Percentiles rank a stretch among this genome's conserved stretches.
These are phyloP conservation scores for Tineola bisselliella DNA, from an alignment of 2,888 invertebrate species.

Conservation along the genomic window DNA sequence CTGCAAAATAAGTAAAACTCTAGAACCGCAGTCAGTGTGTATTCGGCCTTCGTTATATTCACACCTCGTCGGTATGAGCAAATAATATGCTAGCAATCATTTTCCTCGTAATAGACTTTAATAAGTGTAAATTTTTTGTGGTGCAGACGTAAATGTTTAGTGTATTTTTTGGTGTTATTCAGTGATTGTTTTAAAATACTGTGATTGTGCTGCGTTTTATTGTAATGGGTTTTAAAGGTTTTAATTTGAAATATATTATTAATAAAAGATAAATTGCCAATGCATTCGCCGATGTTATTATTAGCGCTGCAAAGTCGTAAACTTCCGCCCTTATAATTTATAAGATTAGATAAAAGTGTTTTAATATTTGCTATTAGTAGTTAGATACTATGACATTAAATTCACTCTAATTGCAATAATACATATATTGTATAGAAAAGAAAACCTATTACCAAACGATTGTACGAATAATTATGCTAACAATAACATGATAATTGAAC, in stretches of 20 bases:
- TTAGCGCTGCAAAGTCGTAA: no score
- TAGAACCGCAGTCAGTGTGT: neutral
- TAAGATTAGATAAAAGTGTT: no score
- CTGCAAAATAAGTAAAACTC: conserved; percentile 2
- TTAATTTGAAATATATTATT: neutral
- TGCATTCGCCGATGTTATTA: neutral
- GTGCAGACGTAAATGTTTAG: neutral
- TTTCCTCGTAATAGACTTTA: conserved; percentile 1
- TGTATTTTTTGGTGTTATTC: neutral
- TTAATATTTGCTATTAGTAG: no score
- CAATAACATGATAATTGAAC: no score
- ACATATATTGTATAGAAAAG: no score
- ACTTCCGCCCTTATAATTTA: no score
- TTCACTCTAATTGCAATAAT: no score
- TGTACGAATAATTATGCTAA: no score
- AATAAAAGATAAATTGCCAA: neutral
- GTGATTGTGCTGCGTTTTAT: neutral
- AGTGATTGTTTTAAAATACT: neutral
- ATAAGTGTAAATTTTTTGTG: neutral
- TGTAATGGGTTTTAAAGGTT: neutral
- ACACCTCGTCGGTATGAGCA: neutral
- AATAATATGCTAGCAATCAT: neutral
- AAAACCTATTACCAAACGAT: no score
- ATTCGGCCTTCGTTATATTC: neutral
- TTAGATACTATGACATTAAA: no score